Base-by-base conservation (phyloP, 2,113 vertebrate genomes). In the Dicaeum eximium region DNA sequence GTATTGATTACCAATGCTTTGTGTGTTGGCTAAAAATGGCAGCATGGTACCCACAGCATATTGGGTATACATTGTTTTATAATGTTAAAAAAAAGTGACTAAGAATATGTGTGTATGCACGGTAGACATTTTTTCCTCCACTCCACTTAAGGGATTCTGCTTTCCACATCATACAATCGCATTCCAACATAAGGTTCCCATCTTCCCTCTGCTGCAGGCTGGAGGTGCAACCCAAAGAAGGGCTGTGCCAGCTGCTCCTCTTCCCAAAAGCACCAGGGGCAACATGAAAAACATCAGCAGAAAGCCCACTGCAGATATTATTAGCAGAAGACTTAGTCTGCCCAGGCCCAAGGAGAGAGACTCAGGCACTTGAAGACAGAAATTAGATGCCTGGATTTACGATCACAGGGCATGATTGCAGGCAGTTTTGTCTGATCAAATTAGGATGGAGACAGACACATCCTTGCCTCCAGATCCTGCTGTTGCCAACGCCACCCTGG, bases 361-460 rank as follows among this genome's bases (percentile, higher is more conserved):
- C 30, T 80, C 19, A 11, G 3, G 11, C 42, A 31, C 42, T 35
- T 45, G 9, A 44, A 85, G n/a, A 61, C 50, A 88, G 66, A 88
- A 92, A 83, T 88, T 28, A 88, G 50, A 66, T 61, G 45, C 27
- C 47, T 73, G 67, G 53, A 82, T 92, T 77, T 53, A 82, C 53
- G 47, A 66, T 47, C 21, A 31, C 50, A 65, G 65, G 35, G 45
- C 11, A 5, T 25, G 42, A 86, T 2, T 80, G 64, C 60, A 86
- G 54, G 67, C 64, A 91, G 27, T 77, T 96, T 88, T 94, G 72
- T 65, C 79, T 53, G 15, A 92, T 86, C 62, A 62, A 92, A 83
- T 73, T 51, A 90, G 54, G 64, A 86, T n/a, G 70, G 58, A 88
- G 51, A 86, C 75, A 83, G 82, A 80, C 23, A 25, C 40, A 64